Conservation (phyloP, 1,140 invertebrate genomes). For the Homalodisca vitripennis region DNA sequence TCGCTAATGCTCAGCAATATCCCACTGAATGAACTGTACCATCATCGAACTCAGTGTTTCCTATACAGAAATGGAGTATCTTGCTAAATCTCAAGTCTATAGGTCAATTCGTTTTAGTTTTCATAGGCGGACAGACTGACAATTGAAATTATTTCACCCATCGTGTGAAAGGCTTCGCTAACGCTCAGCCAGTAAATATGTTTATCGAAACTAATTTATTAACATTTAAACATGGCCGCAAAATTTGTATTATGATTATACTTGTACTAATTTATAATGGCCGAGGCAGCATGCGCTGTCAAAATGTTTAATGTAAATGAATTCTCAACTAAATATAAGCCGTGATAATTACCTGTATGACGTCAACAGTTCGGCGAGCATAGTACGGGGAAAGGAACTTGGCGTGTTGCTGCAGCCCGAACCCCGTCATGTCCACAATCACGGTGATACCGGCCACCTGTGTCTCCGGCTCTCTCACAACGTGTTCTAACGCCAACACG, state of each 20-base stretch:
- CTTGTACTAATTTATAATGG: background rate
- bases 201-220: background rate
- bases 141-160: too few species aligned
- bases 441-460: slow-evolving; percentile 50
- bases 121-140: too few species aligned
- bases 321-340: background rate
- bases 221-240: background rate
- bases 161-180: too few species aligned
- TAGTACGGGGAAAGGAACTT: slow-evolving; percentile 52
- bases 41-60: too few species aligned
- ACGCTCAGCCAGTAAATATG: too few species aligned
- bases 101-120: too few species aligned
- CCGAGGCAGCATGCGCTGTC: background rate
- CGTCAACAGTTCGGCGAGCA: slow-evolving; percentile 48
- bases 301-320: background rate
- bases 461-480: slow-evolving; percentile 48
- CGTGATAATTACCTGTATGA: slow-evolving; percentile 45
- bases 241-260: too few species aligned
- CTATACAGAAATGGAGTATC: too few species aligned
- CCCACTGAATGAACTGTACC: too few species aligned
- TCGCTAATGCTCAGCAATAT: too few species aligned
- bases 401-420: slow-evolving; percentile 49
- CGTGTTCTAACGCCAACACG: slow-evolving; percentile 49
- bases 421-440: slow-evolving; percentile 50
- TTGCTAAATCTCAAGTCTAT: too few species aligned